These are phyloP conservation scores for Entelurus aequoreus DNA, from an alignment of 2,113 vertebrate species.

Conservation along the genomic window DNA sequence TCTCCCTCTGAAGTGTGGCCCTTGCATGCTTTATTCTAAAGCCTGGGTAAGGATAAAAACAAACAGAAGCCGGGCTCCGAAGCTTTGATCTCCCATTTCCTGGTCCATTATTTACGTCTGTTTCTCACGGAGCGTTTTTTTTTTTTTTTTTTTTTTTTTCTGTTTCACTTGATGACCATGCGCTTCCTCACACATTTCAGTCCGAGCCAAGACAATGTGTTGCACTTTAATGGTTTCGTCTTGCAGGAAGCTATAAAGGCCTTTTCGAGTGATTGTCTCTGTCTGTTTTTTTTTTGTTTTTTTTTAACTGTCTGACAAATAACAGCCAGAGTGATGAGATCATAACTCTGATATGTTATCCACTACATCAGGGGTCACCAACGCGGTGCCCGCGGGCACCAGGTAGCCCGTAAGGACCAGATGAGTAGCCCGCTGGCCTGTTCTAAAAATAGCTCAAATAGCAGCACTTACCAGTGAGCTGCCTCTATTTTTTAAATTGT, in stretches of 20 bases:
- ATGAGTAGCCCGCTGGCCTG: too few relatives aligned
- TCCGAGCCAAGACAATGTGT: slow-evolving; percentile 59
- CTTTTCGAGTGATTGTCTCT: slow-evolving; percentile 50
- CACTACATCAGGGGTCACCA: too few relatives aligned
- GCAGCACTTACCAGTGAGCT: too few relatives aligned
- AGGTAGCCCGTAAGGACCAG: too few relatives aligned
- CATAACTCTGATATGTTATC: background rate
- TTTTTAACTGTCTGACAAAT: slow-evolving; percentile 10
- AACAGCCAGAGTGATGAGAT: background rate
- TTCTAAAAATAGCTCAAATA: too few relatives aligned
- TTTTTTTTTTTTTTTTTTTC: slow-evolving; percentile 6
- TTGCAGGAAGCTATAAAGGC: slow-evolving; percentile 72
- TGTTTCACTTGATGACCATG: slow-evolving; percentile 68
- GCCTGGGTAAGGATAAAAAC: slow-evolving; percentile 70
- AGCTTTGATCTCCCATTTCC: slow-evolving; percentile 78
- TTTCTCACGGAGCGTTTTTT: slow-evolving; percentile 73
- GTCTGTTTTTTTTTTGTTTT: slow-evolving; percentile 8
- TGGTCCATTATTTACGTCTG: slow-evolving; percentile 75
- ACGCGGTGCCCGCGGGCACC: too few relatives aligned
- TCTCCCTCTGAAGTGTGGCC: slow-evolving; percentile 57
- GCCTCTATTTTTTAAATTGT: too few relatives aligned
- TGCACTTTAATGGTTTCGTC: slow-evolving; percentile 57
- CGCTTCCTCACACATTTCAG: slow-evolving; percentile 67
- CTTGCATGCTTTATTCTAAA: slow-evolving; percentile 72
- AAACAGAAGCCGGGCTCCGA: slow-evolving; percentile 63